Evolutionary conservation across 2,888 invertebrate species (phyloP), one percentile per base, ranked within the genome.

Genomic region (Lepidocyrtinus sp.): DNA sequence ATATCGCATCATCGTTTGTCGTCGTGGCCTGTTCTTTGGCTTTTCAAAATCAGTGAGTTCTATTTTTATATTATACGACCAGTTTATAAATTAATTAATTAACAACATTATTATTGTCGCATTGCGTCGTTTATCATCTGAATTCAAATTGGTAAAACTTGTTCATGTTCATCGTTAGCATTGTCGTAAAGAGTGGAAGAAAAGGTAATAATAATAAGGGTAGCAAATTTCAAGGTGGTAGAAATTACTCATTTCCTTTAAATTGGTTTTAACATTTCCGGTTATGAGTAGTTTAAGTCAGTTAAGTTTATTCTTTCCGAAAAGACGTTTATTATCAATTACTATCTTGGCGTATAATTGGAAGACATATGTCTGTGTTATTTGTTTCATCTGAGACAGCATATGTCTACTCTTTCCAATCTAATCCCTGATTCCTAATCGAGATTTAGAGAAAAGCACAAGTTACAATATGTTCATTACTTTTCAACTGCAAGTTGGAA

Each of bases 31-130:
- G 62, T 50, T 50, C 50, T 50, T 50, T 50, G 55, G 63, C 63
- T 77, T 71, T 25, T 70, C 61, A 25, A 61, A 71, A 77, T 50
- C 50, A 77, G 77, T 77, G 77, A 71, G 77, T 77, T 65, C 71
- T 77, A 50, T 50, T 50, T 50, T 50, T 50, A 7, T 50, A 12
- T n/a, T 36, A 36, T 36, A n/a, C 15, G 50, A 50, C 50, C 17
- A 12, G 12, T 5, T 50, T 50, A 7, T 50, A 50, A 50, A 50
- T 50, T 50, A 50, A 50, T 50, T 50, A 50, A 50, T 36, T 7
- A 7, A 36, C 36, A 50, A 12, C 12, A 50, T 50, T 50, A 12
- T 36, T 12, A 50, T 50, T 50, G 50, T 50, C 50, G 50, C 50
- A 50, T 12, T 50, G 50, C 50, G 15, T 50, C 50, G 12, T 50